Evolutionary conservation across 2,797 vertebrate genomes (phyloP).

Genomic region (Poecilia wingei): DNA sequence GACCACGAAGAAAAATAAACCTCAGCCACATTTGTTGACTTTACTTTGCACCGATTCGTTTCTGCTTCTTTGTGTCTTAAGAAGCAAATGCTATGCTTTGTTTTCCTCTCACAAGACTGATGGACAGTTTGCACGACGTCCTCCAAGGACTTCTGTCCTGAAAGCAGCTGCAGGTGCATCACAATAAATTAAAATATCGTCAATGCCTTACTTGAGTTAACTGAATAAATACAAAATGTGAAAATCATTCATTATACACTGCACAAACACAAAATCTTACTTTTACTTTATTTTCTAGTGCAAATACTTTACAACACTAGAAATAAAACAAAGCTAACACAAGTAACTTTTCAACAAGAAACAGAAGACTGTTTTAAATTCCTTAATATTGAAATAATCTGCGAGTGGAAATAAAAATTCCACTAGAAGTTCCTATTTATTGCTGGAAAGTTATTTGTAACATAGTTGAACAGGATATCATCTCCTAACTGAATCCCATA

Average conservation of each 20-base stretch:
- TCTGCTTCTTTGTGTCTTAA: conserved; percentile 16
- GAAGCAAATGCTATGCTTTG: neutral
- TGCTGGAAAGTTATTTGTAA: too few species aligned
- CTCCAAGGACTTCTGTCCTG: neutral
- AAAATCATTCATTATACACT: neutral
- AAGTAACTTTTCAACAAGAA: too few species aligned
- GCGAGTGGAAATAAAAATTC: too few species aligned
- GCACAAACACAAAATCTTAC: too few species aligned
- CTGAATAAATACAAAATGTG: neutral
- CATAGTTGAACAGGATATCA: neutral
- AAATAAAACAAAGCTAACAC: too few species aligned
- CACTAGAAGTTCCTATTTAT: too few species aligned
- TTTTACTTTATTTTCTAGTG: too few species aligned
- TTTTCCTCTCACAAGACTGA: neutral
- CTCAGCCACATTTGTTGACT: conserved; percentile 36
- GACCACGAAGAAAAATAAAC: conserved; percentile 47
- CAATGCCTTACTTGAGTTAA: neutral
- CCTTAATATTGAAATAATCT: too few species aligned
- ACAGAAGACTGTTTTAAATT: too few species aligned
- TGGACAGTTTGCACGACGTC: neutral
- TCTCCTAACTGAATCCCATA: conserved; percentile 14
- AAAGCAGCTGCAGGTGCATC: neutral
- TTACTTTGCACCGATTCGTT: conserved; percentile 13
- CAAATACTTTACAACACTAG: too few species aligned
- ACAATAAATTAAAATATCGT: neutral